These are phyloP conservation scores for Polyodon spathula DNA, from an alignment of 2,113 vertebrate genomes.

Conservation along the genomic window DNA sequence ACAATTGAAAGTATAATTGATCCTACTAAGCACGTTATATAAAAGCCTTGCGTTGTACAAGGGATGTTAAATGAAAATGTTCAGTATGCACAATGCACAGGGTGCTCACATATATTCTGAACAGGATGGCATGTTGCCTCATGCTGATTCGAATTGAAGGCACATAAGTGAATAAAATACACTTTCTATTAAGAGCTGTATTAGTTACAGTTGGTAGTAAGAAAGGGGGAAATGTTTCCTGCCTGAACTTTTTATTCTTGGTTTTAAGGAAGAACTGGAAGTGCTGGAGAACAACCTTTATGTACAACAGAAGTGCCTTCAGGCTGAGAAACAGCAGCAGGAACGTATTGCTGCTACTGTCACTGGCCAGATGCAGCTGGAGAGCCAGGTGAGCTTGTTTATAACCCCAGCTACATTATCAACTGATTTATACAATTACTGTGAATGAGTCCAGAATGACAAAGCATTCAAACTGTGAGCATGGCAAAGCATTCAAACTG, in stretches of 20 bases:
- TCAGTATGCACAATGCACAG: no score
- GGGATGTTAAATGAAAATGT: no score
- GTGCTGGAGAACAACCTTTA: constrained; percentile 70
- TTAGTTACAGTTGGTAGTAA: not conserved
- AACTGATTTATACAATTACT: no score
- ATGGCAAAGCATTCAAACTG: no score
- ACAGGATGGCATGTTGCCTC: no score
- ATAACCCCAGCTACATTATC: not conserved
- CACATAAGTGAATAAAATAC: not conserved
- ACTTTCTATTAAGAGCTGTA: not conserved
- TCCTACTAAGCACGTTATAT: no score
- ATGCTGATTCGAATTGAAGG: no score
- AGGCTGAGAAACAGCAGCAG: constrained; percentile 77
- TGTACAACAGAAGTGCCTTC: constrained; percentile 67
- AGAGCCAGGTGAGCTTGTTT: constrained; percentile 75
- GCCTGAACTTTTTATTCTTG: constrained; percentile 2
- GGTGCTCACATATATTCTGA: no score
- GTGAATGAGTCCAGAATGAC: no score
- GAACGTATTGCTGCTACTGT: constrained; percentile 81
- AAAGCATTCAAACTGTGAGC: no score
- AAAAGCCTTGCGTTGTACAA: no score
- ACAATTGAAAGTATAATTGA: no score
- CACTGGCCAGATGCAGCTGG: constrained; percentile 91
- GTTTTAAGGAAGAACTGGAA: constrained; percentile 73
- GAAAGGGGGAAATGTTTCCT: not conserved